Base-by-base conservation (phyloP, 2,888 invertebrate genomes). In the Stegana nigrithorax region DNA sequence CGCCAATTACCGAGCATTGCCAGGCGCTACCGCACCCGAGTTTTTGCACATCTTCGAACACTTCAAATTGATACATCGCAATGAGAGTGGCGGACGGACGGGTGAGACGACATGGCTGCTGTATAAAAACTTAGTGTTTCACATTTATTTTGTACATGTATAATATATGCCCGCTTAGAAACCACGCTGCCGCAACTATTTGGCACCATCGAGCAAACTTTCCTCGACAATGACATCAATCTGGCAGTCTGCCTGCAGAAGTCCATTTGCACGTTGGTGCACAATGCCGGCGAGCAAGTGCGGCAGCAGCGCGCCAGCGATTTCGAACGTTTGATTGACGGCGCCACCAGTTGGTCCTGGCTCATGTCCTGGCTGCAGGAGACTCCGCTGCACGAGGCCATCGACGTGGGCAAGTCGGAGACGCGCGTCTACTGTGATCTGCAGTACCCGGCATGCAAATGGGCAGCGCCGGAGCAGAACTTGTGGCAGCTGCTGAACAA, bases 231-330 rank as follows among this genome's bases (percentile, higher is more conserved):
- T 66, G 87, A 90, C 57, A 87, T 91, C n/a, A 89, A 91, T 77
- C 84, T 90, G 2, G 87, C 88, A 0, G 87, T 88, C 1, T 91
- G 91, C 71, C 83, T 89, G 78, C 90, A 91, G 77, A 87, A 89
- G 67, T 86, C 88, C 1, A 83, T 90, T 26, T 91, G 91, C 67
- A 83, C 86, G 61, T 77, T 86, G 14, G 85, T 88, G 4, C 83
- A 87, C 63, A 83, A 81, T 1, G 83, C 88, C 0, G 77, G 83
- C 1, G 75, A 71, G 0, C 85, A 67, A 23, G 71, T 71, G 12
- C 71, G 72, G 0, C 72, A 57, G 10, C 86, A 87, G 2, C 70
- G 78, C 25, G 87, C 86, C 2, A 81, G 84, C 1, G 88, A 87
- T 64, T 67, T 81, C 5, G 87, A 88, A 65, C 87, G 88, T 76